Base-by-base conservation (phyloP, 2,113 vertebrate genomes). In the Piliocolobus tephrosceles region DNA sequence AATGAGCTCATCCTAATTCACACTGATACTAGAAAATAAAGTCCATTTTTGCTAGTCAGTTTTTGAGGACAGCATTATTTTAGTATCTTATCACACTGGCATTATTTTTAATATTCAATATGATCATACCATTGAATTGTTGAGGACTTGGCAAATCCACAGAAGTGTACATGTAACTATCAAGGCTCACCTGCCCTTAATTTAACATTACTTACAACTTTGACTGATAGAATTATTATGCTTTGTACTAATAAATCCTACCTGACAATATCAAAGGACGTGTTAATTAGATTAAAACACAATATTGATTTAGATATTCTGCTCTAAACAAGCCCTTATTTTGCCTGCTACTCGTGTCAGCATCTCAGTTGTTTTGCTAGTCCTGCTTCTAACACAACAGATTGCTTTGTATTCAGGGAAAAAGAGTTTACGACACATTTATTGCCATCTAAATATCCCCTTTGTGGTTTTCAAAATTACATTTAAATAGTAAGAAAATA, bases 401-500 rank as follows among this genome's bases (percentile, higher is more conserved):
- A 97, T 87, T 87, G 20, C 14, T 93, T 85, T 91, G 47, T 57
- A 97, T 25, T 57, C 38, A 95, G 35, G 18, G 11, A 35, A 92
- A 95, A 96, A 58, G 66, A 89, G 52, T 83, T 82, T 2, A 57
- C 14, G 20, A n/a, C 55, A 9, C 0, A 1, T 92, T 72, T 90
- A 72, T 43, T 98, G 43, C 38, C 76, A 86, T 91, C 83, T 97
- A 92, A 76, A 52, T 85, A 88, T 78, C 82, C 72, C 88, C 80
- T 86, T 84, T 82, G 50, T 82, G 38, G 9, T 86, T 43, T 96
- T 88, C 95, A 97, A 97, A 95, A 92, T 66, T 94, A 23, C 76
- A 73, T 87, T 94, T 86, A 90, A 90, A 96, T 50, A 94, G 64
- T 88, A 84, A 96, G 80, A 92, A 97, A 97, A 95, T 94, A 88